Conservation (phyloP, 2,888 invertebrate species). For the Lordiphosa fenestrarum region DNA sequence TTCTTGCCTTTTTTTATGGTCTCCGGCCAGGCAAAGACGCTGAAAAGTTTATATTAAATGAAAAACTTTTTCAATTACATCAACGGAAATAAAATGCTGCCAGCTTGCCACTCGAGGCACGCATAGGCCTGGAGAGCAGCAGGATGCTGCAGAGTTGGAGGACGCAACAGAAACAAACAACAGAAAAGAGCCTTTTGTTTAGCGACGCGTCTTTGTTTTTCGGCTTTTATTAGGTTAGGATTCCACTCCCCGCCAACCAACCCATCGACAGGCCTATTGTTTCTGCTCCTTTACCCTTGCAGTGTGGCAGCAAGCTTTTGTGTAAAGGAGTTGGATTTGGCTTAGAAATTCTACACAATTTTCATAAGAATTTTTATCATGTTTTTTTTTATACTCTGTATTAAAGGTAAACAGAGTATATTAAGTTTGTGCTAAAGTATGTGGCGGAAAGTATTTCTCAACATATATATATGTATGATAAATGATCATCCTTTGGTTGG, state of each 20-base stretch:
- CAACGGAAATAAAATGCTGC: constrained; percentile 74
- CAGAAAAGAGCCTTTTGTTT: constrained; percentile 56
- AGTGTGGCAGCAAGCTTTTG: too few species aligned
- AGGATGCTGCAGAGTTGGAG: constrained; percentile 1
- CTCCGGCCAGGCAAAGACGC: constrained; percentile 46
- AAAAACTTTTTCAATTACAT: constrained; percentile 78
- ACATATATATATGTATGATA: too few species aligned
- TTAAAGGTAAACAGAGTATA: too few species aligned
- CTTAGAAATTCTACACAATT: not conserved
- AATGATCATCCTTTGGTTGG: too few species aligned
- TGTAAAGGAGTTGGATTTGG: constrained; percentile 1
- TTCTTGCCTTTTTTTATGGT: constrained; percentile 29
- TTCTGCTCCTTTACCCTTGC: not conserved
- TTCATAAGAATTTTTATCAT: too few species aligned
- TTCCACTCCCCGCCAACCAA: not conserved
- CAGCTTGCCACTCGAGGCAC: constrained; percentile 68
- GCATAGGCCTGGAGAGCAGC: constrained; percentile 35
- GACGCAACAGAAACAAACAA: constrained; percentile 28
- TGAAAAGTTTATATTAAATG: constrained; percentile 76
- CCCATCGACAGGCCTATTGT: constrained; percentile 24
- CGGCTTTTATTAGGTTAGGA: constrained; percentile 69
- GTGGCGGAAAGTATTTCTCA: too few species aligned
- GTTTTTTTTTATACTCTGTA: too few species aligned
- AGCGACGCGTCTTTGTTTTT: constrained; percentile 63
- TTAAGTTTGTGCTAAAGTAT: too few species aligned